phyloP scores from a whole-genome alignment of 2,113 vertebrate genomes.

The Tachuris rubrigastra region DNA sequence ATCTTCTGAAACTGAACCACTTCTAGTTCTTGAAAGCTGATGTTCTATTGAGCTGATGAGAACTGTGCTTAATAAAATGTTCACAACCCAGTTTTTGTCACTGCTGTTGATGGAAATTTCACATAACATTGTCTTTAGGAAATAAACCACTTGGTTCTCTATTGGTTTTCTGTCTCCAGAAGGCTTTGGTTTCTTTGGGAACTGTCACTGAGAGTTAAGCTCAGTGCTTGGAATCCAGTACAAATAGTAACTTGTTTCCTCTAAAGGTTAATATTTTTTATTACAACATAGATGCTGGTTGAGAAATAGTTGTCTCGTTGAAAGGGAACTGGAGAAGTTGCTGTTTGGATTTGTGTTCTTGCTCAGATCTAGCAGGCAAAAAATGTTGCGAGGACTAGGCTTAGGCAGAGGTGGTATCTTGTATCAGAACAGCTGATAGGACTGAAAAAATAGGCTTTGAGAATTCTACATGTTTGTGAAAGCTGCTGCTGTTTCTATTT shows the following conservation, averaged over 20 bases:
- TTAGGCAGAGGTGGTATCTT: neutral
- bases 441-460: neutral
- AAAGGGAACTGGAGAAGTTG: neutral
- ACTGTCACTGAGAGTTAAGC: neutral
- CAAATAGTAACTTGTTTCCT: neutral
- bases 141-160: neutral
- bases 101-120: neutral
- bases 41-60: neutral
- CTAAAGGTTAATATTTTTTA: neutral
- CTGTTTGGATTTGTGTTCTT: neutral
- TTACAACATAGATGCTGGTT: neutral
- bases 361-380: neutral
- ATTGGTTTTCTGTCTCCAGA: neutral
- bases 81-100: neutral
- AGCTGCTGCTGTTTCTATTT: too few species aligned
- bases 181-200: neutral
- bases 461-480: neutral
- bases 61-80: neutral
- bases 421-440: neutral
- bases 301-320: neutral
- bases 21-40: neutral
- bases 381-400: neutral
- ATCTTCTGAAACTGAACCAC: neutral
- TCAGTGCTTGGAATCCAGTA: neutral
- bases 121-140: neutral